These are phyloP conservation scores for Chelon auratus DNA, from an alignment of 2,797 vertebrate genomes.

Conservation along the genomic window DNA sequence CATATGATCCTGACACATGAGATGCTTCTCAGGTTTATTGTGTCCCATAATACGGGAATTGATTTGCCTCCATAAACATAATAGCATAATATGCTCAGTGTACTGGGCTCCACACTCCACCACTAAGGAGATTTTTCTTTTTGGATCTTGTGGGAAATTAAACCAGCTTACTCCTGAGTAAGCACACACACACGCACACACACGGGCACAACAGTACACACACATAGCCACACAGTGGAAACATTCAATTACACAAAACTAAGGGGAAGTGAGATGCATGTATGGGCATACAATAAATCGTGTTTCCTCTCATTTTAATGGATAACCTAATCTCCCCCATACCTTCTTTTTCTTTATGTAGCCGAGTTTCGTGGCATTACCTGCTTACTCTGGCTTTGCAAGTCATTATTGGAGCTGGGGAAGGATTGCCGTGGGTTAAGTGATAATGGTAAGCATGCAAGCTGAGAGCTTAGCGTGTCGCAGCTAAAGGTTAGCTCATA, in stretches of 20 bases:
- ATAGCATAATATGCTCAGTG: conserved; percentile 77
- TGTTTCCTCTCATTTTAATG: conserved; percentile 26
- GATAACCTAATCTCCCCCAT: background rate
- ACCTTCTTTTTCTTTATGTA: conserved; percentile 15
- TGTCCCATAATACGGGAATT: conserved; percentile 71
- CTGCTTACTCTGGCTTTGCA: conserved; percentile 56
- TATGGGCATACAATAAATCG: conserved; percentile 20
- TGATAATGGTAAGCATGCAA: conserved; percentile 64
- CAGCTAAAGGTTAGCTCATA: conserved; percentile 71
- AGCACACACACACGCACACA: conserved; percentile 28
- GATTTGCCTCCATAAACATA: conserved; percentile 80
- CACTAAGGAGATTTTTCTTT: conserved; percentile 75
- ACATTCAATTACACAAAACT: conserved; percentile 32
- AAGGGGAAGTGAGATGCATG: conserved; percentile 15
- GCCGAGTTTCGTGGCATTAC: conserved; percentile 40
- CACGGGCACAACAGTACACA: conserved; percentile 9
- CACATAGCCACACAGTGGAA: conserved; percentile 22
- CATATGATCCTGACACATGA: conserved; percentile 50
- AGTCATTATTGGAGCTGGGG: conserved; percentile 56
- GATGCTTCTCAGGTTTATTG: conserved; percentile 57
- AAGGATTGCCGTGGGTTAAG: conserved; percentile 54
- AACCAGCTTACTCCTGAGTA: conserved; percentile 55
- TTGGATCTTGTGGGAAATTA: conserved; percentile 81
- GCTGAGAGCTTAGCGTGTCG: conserved; percentile 69
- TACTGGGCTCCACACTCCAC: conserved; percentile 52